Evolutionary conservation across 2,888 invertebrate genomes (phyloP), one percentile per base, ranked within the genome.

Genomic region (Clusia tigrina): DNA sequence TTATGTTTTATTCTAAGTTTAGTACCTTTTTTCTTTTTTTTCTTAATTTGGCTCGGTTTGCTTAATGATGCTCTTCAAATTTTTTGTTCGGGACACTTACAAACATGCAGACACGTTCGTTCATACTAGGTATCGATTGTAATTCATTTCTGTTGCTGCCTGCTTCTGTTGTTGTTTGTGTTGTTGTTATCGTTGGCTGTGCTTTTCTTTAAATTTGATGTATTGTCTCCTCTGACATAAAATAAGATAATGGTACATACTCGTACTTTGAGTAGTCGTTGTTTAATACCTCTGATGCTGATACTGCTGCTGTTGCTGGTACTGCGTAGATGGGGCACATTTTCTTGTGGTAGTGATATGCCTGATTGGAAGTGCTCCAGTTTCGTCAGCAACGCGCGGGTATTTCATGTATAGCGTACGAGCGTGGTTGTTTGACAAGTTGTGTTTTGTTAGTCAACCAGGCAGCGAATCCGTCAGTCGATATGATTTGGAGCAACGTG

Each of bases 191-290:
- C n/a, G 9, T 42, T 42, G n/a, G n/a, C n/a, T n/a, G n/a, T n/a
- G n/a, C n/a, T 42, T n/a, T 42, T 42, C 12, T 3, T 42, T 3
- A 32, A 42, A 6, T 48, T 48, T 48, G 48, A 48, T 48, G 48
- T 48, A 48, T 48, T 48, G 48, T 48, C 48, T 48, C 48, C 5
- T 22, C 22, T 48, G 48, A 48, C 48, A 48, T 48, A 48, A 48
- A 48, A 48, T 48, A 48, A 20, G 18, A 48, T 48, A 48, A 48
- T 48, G 48, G 48, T 22, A 48, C 48, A 9, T 20, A 42, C 42
- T 42, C n/a, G 10, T 42, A 42, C n/a, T 42, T 42, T 10, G n/a
- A n/a, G 10, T 42, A 3, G 9, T 42, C n/a, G 10, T 42, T 42
- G 9, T 15, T 42, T 42, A 10, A 15, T n/a, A 42, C 3, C n/a